Base-by-base conservation (phyloP, 2,888 invertebrate genomes). In the Bursaphelenchus okinawaensis region DNA sequence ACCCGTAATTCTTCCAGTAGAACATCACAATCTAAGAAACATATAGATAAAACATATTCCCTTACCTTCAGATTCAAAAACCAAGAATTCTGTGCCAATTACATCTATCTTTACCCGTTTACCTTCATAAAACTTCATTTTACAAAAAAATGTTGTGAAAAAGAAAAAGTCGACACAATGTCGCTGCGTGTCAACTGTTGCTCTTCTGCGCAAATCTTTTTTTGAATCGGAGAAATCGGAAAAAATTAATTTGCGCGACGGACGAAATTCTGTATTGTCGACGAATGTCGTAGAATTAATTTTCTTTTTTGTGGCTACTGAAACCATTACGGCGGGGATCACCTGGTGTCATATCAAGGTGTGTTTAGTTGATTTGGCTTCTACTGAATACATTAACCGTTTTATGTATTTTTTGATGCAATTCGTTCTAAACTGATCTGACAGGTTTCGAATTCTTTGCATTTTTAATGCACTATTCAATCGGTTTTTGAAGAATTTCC, bases 1-100 rank as follows among this genome's bases (percentile, higher is more conserved):
- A 62, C 59, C 19, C 62, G n/a, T 19, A 24, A 62, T 12, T 63
- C 24, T 62, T 64, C 22, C 59, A 55, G 50, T 7, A 62, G 27
- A 23, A 12, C 24, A 60, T 16, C 19, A n/a, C 24, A 24, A 57
- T 58, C 62, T 62, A 27, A 62, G 55, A 62, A 23, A 57, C 27
- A 57, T 40, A 16, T 16, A 4, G 40, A 40, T 40, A 40, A 16
- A 40, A n/a, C n/a, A n/a, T n/a, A n/a, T n/a, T n/a, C n/a, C n/a
- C 40, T 40, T n/a, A 40, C 40, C 40, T 16, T 40, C 6, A 40
- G 1, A 40, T 16, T 40, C 40, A 40, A 40, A 40, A 40, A 1
- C 12, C 16, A 40, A 12, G n/a, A 40, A 40, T 40, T 40, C 40
- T 12, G 3, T 40, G n/a, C 40, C 40, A 40, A 40, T 40, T 4